Evolutionary conservation across 2,797 vertebrate species (phyloP).

Genomic region (Cygnus olor): DNA sequence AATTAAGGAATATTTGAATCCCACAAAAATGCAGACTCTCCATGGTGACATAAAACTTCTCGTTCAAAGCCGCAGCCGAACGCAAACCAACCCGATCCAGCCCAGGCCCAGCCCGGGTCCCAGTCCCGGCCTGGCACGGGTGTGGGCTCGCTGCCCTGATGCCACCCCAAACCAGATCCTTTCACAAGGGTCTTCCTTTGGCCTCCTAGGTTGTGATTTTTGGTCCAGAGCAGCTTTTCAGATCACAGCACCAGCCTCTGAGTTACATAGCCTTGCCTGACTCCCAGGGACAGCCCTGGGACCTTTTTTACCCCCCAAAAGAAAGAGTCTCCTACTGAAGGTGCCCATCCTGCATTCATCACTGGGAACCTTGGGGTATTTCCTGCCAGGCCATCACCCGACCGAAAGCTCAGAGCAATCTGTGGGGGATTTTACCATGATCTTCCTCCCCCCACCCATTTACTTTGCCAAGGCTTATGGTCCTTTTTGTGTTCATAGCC

Average conservation of each 20-base stretch:
- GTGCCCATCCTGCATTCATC: background rate
- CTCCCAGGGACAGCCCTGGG: background rate
- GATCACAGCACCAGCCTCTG: background rate
- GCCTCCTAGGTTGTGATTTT: background rate
- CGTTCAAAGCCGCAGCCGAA: constrained; percentile 57
- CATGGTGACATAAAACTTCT: constrained; percentile 57
- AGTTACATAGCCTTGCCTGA: background rate
- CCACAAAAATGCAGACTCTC: constrained; percentile 75
- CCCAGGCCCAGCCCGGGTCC: rapidly evolving
- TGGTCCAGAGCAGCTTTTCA: constrained; percentile 6
- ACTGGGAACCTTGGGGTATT: background rate
- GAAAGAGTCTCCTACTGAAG: background rate
- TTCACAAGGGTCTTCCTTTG: background rate
- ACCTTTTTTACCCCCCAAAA: background rate
- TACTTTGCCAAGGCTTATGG: background rate
- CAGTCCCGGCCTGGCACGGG: background rate
- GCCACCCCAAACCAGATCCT: background rate
- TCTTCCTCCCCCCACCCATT: background rate
- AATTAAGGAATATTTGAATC: constrained; percentile 79
- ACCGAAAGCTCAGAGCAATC: background rate
- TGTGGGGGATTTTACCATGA: background rate
- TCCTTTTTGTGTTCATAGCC: background rate
- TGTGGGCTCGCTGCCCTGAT: background rate
- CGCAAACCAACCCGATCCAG: background rate
- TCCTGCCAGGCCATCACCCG: background rate